Evolutionary conservation across 2,797 vertebrate genomes (phyloP).

Genomic region (Mormyrops attenuatus): DNA sequence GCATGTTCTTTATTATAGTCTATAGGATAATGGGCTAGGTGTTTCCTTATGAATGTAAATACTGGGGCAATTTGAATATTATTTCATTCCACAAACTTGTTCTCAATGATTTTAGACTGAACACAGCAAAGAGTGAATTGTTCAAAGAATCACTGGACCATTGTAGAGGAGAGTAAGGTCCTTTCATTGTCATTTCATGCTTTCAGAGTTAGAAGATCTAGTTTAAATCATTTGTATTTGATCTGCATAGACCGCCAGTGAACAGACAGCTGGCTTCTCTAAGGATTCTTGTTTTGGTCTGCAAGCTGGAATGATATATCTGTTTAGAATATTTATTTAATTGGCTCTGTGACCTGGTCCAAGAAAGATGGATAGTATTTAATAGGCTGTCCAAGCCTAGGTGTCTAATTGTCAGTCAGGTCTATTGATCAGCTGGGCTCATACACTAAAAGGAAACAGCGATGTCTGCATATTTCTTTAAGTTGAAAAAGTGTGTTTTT

Average conservation of each 20-base stretch:
- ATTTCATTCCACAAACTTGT: background rate
- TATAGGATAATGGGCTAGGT: background rate
- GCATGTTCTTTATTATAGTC: background rate
- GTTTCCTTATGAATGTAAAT: background rate
- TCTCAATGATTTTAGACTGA: background rate
- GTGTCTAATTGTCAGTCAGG: background rate
- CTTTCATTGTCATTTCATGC: background rate
- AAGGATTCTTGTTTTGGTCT: background rate
- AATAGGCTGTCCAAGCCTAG: background rate
- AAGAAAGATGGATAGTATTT: background rate
- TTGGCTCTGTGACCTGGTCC: background rate
- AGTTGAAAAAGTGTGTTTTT: background rate
- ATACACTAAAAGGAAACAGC: background rate
- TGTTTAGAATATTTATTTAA: background rate
- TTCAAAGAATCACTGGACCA: background rate
- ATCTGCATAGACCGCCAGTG: background rate
- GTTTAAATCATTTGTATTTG: conserved; percentile 10
- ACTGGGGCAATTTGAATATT: background rate
- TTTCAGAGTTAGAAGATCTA: background rate
- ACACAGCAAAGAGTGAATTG: background rate
- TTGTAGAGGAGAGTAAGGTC: background rate
- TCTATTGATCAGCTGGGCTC: background rate
- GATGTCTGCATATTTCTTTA: background rate
- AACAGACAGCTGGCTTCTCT: background rate
- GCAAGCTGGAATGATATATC: background rate